Conservation (phyloP, 2,113 vertebrate species). For the Mungos mungo region DNA sequence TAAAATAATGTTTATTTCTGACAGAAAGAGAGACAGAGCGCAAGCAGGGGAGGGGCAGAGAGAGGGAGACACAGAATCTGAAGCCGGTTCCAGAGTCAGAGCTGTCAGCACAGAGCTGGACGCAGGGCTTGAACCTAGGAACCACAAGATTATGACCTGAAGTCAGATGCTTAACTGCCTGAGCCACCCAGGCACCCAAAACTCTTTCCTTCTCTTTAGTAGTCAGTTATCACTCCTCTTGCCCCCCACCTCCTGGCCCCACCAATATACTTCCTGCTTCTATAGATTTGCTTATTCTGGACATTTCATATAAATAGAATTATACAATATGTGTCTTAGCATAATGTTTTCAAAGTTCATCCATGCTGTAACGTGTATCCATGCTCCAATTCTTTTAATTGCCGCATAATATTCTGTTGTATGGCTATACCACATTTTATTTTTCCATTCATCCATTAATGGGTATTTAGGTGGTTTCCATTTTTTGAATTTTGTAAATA, state of each 20-base stretch:
- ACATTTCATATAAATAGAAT: not conserved
- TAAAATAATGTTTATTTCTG: no score
- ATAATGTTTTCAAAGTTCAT: slow-evolving; percentile 20
- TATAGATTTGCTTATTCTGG: not conserved
- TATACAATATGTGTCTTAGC: not conserved
- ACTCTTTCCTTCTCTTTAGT: not conserved
- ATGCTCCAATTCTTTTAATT: slow-evolving; percentile 3
- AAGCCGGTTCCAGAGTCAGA: no score
- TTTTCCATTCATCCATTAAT: not conserved
- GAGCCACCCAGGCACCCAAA: no score
- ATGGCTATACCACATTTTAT: not conserved
- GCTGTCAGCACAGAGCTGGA: no score
- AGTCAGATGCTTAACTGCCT: no score
- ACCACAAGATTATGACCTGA: no score
- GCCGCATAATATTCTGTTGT: not conserved
- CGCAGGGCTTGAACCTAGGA: no score
- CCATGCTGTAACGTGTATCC: not conserved
- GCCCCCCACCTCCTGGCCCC: not conserved
- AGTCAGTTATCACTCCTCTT: not conserved
- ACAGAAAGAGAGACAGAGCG: no score
- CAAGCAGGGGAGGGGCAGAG: no score
- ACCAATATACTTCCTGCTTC: not conserved
- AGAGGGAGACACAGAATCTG: no score
- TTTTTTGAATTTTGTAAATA: not conserved
- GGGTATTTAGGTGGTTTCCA: not conserved